Evolutionary conservation across 2,888 invertebrate genomes (phyloP), one percentile per base, ranked within the genome.

Genomic region (Catotricha subobsoleta): DNA sequence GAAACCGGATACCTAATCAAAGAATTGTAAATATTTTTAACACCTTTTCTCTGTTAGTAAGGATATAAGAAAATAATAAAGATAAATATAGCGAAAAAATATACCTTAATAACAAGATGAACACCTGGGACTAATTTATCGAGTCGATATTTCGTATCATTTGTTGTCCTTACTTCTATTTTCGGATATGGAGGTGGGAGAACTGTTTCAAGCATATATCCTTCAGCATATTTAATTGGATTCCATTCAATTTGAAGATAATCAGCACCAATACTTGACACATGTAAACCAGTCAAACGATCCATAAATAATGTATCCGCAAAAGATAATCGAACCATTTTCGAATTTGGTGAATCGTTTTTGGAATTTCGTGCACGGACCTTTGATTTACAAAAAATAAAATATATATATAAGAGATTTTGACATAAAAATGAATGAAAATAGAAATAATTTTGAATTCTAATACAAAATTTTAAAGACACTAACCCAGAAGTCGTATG

Each of bases 281-380:
- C 56, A 33, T 58, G 55, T 2, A 80, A 63, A 48, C 74, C 68
- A 34, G 65, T 61, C 1, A 81, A 64, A 10, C 67, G 64, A 46
- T 74, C 73, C 3, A 80, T 66, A 49, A 74, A 71, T 0, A 75
- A 71, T 12, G 71, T 65, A 1, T 70, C 72, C 50, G 80, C 78
- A 53, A 80, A 80, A 1, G 61, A 61, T 10, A 83, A 54, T 6
- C 60, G 65, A 6, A 65, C 64, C 2, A 72, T 65, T 13, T 68
- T 63, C 0, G 82, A 81, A 1, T 67, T 65, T 4, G 62, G 60
- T 0, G 83, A 82, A 27, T 70, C 68, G 50, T 64, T 66, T 1
- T 65, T 65, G 13, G 62, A 62, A 55, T 80, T 83, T 31, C 68
- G 67, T 1, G 82, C 82, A 6, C 72, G 68, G 6, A 80, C 69